These are phyloP conservation scores for Oceanites oceanicus DNA, from an alignment of 2,113 vertebrate genomes.

Conservation along the genomic window DNA sequence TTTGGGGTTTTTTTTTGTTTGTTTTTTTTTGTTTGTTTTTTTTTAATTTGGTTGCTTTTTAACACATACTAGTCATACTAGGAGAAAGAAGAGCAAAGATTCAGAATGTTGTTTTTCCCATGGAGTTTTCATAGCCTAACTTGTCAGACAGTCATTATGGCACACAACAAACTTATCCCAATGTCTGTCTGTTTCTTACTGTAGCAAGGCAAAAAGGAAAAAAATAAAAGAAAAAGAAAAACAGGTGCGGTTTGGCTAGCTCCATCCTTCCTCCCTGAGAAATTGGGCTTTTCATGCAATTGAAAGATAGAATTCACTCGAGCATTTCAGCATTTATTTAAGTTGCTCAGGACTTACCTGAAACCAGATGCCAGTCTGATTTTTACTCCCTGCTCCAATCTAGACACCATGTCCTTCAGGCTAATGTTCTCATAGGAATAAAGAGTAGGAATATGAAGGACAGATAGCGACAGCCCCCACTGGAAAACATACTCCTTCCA, in stretches of 20 bases:
- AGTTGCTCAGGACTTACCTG: neutral
- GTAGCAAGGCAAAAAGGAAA: neutral
- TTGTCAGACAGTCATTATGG: neutral
- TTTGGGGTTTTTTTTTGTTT: too few relatives aligned
- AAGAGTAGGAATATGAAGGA: neutral
- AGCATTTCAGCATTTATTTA: neutral
- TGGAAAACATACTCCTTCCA: neutral
- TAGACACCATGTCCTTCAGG: neutral
- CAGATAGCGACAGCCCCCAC: neutral
- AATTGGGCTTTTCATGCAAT: neutral
- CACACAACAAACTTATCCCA: neutral
- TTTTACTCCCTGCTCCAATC: neutral
- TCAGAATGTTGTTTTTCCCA: neutral
- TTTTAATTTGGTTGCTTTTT: neutral
- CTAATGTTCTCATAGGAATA: neutral
- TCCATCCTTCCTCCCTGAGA: neutral
- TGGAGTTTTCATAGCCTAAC: neutral
- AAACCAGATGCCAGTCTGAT: neutral
- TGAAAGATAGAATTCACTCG: neutral
- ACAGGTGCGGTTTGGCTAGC: fast-evolving
- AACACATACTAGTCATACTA: neutral
- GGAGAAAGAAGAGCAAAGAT: neutral
- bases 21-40: too few relatives aligned
- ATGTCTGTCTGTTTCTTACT: neutral
- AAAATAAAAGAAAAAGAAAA: too few relatives aligned